Base-by-base conservation (phyloP, 1,140 invertebrate genomes). In the Pseudomyrmex flavicornis region DNA sequence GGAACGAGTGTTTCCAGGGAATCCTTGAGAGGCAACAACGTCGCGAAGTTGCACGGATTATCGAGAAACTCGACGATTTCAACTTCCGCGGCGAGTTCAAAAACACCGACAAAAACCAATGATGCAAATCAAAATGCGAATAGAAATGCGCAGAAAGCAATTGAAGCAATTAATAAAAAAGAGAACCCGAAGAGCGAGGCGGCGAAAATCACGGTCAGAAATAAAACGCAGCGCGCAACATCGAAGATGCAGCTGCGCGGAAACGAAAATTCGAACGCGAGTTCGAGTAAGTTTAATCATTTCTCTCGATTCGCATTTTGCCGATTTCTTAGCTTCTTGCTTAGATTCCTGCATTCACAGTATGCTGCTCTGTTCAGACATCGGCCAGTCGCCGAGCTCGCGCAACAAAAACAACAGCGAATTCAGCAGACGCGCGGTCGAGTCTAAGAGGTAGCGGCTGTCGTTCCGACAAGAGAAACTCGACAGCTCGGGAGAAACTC, bases 341-440 rank as follows among this genome's bases (percentile, higher is more conserved):
- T 22, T 22, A 22, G 10, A 58, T 22, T 58, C n/a, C 46, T 15
- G 26, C n/a, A 12, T 76, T 77, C 52, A 77, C 13, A 44, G 50
- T 68, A 22, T 4, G 0, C 65, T 79, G 65, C 10, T 66, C 26
- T 77, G 52, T 79, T 20, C 15, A 79, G 76, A 70, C 35, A 56
- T 26, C 52, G 15, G 20, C n/a, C 15, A 69, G 22, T 56, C 76
- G 17, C 17, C 17, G 7, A n/a, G 7, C 35, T 58, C 12, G 52
- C 52, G 50, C 7, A n/a, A n/a, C 15, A 58, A 20, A 35, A 48
- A 7, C 52, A 48, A 7, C 35, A 2, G 54, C 20, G 65, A 8
- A 26, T 48, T 48, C 52, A 2, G 2, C 1, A 46, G 35, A 3
- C 35, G 9, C 15, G 15, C 17, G 3, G 26, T 44, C 2, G 9